Base-by-base conservation (phyloP, 2,113 vertebrate genomes). In the Tylochromis polylepis region DNA sequence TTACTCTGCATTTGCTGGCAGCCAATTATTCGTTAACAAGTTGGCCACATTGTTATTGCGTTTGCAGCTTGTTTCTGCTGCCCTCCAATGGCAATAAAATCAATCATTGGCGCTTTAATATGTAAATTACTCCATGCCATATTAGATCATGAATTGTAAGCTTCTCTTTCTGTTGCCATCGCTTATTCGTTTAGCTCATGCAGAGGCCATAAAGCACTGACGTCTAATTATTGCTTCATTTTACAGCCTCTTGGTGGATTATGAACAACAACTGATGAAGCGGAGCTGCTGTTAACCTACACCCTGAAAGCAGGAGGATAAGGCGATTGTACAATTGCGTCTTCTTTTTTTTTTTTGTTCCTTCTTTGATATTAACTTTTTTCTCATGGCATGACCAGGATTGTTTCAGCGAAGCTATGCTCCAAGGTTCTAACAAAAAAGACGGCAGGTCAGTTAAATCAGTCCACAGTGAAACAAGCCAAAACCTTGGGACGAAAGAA, bases 251-350 rank as follows among this genome's bases (percentile, higher is more conserved):
- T 49, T 95, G 95, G 95, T 95, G 95, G 95, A 95, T 95, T 62
- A 95, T 95, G 95, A 95, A 95, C 94, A 95, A 95, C 94, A 95
- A 95, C 93, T 95, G 92, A 95, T 86, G 9, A 65, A 79, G 59
- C 24, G 24, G 49, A 67, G 77, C 1, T 58, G 65, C 88, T 78
- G 51, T 85, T 22, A 6, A 53, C 87, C 34, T 62, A 55, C 89
- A 81, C 49, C 70, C 16, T 59, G 29, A 65, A 79, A 87, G 38
- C 56, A 83, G 72, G 70, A 85, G 36, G 31, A 88, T 82, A 34
- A 81, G 81, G 67, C 72, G 38, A 80, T 75, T 81, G 20, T 80
- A 49, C 55, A 49, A 56, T 89, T 7, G 29, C 60, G 62, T 87
- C 56, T 77, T 56, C 16, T 46, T 81, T 84, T 43, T 87, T 84